Conservation (phyloP, 2,888 invertebrate species). For the Troides helena region DNA sequence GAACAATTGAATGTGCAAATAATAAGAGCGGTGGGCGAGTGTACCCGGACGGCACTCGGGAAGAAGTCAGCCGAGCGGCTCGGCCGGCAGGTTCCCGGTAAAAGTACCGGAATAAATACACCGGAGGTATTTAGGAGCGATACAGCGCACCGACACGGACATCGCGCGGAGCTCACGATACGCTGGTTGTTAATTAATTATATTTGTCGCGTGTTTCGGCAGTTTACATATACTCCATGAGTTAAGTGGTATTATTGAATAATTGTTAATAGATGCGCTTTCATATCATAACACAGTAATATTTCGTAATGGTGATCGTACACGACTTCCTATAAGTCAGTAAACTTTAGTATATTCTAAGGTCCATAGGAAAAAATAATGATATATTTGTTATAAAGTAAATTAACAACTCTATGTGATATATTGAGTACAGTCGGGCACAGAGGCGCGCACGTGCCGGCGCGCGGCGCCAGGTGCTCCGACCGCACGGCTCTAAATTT, state of each 20-base stretch:
- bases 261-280: no score
- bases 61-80: constrained; percentile 43
- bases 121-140: constrained; percentile 55
- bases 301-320: no score
- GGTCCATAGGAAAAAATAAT: no score
- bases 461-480: constrained; percentile 67
- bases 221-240: no score
- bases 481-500: constrained; percentile 77
- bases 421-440: constrained; percentile 59
- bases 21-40: constrained; percentile 47
- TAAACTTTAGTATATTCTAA: no score
- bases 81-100: constrained; percentile 58
- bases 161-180: constrained; percentile 39
- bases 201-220: no score
- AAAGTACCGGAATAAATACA: constrained; percentile 72
- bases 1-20: constrained; percentile 51
- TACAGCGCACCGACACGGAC: constrained; percentile 42
- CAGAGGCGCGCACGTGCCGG: constrained; percentile 56
- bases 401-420: constrained; percentile 43
- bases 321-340: no score
- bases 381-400: background rate
- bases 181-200: background rate
- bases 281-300: no score
- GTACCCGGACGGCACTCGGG: constrained; percentile 41
- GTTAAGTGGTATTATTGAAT: no score